Evolutionary conservation across 1,140 invertebrate species (phyloP).

Genomic region (Drosophila nigrodunni): DNA sequence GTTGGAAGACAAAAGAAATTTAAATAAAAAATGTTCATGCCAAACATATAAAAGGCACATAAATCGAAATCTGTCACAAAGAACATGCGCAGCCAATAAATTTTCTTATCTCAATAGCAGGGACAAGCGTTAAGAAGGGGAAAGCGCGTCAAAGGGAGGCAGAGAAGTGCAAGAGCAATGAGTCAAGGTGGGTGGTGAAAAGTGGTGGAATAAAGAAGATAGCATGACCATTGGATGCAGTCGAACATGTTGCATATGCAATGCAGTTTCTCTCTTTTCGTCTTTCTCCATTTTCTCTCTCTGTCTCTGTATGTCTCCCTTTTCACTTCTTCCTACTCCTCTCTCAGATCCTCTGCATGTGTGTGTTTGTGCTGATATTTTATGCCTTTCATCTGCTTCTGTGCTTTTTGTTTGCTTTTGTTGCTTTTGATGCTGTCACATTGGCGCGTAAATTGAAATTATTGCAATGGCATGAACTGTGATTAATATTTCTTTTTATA

Average conservation of each 20-base stretch:
- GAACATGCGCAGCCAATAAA: constrained; percentile 83
- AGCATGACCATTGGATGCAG: constrained; percentile 56
- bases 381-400: constrained; percentile 64
- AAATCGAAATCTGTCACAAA: constrained; percentile 84
- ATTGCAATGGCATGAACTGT: constrained; percentile 63
- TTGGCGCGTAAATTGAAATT: constrained; percentile 77
- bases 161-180: constrained; percentile 13
- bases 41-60: constrained; percentile 73
- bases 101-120: constrained; percentile 83
- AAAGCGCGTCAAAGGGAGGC: constrained; percentile 9
- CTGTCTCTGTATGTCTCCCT: constrained; percentile 1
- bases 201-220: not conserved
- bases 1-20: constrained; percentile 65
- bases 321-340: not conserved
- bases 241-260: constrained; percentile 78
- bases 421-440: constrained; percentile 68
- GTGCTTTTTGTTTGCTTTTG: constrained; percentile 62
- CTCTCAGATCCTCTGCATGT: not conserved
- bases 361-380: constrained; percentile 42
- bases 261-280: constrained; percentile 34
- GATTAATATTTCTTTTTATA: constrained; percentile 72
- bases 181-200: not conserved
- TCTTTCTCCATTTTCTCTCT: not conserved
- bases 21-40: constrained; percentile 67
- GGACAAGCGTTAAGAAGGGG: constrained; percentile 75